Conservation (phyloP, 2,888 invertebrate genomes). For the Terebella lapidaria region DNA sequence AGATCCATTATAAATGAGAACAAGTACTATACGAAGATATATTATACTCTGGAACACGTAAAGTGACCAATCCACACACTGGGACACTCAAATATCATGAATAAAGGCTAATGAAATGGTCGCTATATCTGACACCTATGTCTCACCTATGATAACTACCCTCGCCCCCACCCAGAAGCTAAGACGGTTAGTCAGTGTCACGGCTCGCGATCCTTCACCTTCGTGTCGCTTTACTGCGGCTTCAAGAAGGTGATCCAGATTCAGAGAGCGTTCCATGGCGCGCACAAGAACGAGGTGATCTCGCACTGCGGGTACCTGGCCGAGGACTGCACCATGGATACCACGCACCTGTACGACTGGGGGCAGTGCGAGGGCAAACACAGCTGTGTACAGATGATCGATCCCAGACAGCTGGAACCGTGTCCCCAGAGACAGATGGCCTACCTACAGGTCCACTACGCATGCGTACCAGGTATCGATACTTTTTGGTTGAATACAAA, state of each 20-base stretch:
- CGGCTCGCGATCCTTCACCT: conserved; percentile 7
- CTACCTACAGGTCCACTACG: conserved; percentile 18
- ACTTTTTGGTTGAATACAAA: too few species aligned
- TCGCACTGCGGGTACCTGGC: conserved; percentile 5
- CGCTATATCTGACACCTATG: too few species aligned
- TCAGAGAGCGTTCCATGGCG: conserved; percentile 13
- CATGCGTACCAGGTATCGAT: conserved; percentile 12
- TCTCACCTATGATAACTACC: too few species aligned
- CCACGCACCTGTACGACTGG: conserved; percentile 15
- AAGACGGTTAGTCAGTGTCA: conserved; percentile 16
- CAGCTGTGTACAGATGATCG: conserved; percentile 17
- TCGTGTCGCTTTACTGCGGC: conserved; percentile 21
- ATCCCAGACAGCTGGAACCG: neutral
- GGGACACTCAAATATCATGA: too few species aligned
- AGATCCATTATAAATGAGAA: too few species aligned
- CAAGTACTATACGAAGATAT: too few species aligned
- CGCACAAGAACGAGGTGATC: conserved; percentile 4
- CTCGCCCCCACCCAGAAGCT: conserved; percentile 7
- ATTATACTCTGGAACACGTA: too few species aligned
- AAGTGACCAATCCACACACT: too few species aligned
- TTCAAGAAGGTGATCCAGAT: conserved; percentile 13
- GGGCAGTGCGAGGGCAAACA: conserved; percentile 9
- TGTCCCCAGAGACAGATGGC: neutral
- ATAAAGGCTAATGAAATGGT: too few species aligned
- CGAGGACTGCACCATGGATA: conserved; percentile 11